Base-by-base conservation (phyloP, 2,113 vertebrate genomes). In the Forbesichthys agassizii region DNA sequence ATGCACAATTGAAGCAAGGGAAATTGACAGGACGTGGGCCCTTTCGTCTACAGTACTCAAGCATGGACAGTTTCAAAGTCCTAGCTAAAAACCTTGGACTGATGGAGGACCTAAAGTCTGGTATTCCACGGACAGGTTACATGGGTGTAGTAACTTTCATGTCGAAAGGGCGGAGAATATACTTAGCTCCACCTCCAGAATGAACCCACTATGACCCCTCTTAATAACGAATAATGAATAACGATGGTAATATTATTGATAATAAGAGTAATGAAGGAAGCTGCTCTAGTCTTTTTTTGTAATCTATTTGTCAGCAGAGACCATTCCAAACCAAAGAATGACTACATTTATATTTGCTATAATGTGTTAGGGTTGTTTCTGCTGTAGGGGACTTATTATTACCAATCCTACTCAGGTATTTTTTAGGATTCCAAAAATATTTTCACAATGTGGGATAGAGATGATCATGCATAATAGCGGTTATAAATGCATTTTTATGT, bases 71-170 rank as follows among this genome's bases (percentile, higher is more conserved):
- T 69, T 99, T 98, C 79, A 98, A 97, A 76, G 87, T 94, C 2
- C 73, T 96, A 0, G 95, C 96, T 75, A 95, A 95, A 64, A 94
- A 93, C 1, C 61, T 99, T 78, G 96, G 96, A 0, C 67, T 97
- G 48, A 99, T 99, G 97, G 96, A 98, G 3, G 96, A 98, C 77
- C 89, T 98, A 51, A 99, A 99, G 71, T 98, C 97, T 0, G 96
- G 96, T 0, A 96, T 98, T 0, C 96, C 97, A 0, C 90, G 97
- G 11, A 91, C 94, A 0, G 96, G 96, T 0, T 99, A 98, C 84
- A 93, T 93, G 61, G 97, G 97, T 60, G 80, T 98, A 1, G 95
- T 99, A 81, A 95, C 92, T 79, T 93, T 98, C 71, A 81, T 96
- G 1, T 94, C 91, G 3, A 93, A 91, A 0, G 95, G 97, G 0